phyloP scores from a whole-genome alignment of 2,113 vertebrate species.

The Tringa solitaria region DNA sequence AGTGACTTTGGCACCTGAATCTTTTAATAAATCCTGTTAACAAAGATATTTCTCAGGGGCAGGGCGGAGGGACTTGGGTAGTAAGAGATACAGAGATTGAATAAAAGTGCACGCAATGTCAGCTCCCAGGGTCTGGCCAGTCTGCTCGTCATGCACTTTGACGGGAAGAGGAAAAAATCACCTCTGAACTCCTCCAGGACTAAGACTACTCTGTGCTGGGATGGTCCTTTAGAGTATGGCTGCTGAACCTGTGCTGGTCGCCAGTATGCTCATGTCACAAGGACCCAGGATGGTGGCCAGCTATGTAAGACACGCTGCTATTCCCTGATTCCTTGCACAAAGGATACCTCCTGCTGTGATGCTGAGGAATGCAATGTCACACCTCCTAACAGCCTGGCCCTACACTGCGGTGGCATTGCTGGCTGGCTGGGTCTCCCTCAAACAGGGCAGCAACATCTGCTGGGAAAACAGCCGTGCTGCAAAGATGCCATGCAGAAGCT shows the following conservation, averaged over 20 bases:
- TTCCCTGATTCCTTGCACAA: background rate
- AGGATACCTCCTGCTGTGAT: background rate
- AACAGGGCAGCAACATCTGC: background rate
- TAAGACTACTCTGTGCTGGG: background rate
- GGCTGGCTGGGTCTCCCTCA: background rate
- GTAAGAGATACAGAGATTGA: background rate
- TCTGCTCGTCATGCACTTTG: background rate
- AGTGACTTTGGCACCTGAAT: slow-evolving; percentile 9
- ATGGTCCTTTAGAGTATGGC: background rate
- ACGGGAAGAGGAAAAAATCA: background rate
- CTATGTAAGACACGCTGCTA: background rate
- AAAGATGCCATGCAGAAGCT: background rate
- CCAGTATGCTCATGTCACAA: background rate
- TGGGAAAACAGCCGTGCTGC: background rate
- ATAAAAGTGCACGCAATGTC: background rate
- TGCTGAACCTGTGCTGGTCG: background rate
- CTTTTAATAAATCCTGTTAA: background rate
- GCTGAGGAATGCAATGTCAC: background rate
- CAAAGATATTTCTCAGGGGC: background rate
- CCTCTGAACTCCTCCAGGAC: background rate
- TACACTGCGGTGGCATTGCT: background rate
- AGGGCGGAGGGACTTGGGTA: background rate
- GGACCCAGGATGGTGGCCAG: rapidly evolving
- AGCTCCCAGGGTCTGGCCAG: background rate
- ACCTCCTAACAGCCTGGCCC: background rate